Percentiles rank a stretch among this genome's conserved stretches.
Evolutionary conservation across 2,797 vertebrate species (phyloP).

Genomic region (Tadarida brasiliensis): DNA sequence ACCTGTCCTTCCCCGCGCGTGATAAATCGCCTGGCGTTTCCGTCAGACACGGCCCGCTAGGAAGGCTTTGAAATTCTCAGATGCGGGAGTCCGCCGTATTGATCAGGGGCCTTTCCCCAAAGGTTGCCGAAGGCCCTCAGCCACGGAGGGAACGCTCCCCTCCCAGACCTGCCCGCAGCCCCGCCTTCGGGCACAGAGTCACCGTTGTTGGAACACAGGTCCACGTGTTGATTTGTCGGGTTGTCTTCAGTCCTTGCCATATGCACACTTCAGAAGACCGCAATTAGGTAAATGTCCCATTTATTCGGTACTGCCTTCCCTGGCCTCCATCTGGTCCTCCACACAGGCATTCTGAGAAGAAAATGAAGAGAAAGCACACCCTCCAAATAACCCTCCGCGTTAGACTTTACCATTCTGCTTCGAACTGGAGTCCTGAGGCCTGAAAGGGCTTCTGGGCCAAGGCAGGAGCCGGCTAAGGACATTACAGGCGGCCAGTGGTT

Average conservation of each 20-base stretch:
- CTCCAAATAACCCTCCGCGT: background rate
- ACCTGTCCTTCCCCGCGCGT: constrained; percentile 73
- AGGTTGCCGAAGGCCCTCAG: constrained; percentile 71
- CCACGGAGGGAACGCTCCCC: background rate
- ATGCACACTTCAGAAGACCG: background rate
- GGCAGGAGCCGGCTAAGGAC: background rate
- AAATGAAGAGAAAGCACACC: background rate
- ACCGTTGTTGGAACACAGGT: background rate
- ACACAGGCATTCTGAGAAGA: background rate
- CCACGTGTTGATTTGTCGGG: background rate
- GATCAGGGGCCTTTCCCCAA: constrained; percentile 85
- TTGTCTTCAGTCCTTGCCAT: background rate
- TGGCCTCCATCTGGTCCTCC: background rate
- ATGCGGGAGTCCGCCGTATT: constrained; percentile 83
- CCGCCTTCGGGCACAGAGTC: background rate
- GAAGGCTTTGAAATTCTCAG: constrained; percentile 83
- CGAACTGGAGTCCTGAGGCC: background rate
- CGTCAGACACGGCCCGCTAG: constrained; percentile 75
- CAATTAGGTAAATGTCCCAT: background rate
- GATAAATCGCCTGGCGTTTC: constrained; percentile 88
- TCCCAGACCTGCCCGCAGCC: background rate
- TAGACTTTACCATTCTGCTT: background rate
- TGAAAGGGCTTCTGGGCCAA: background rate
- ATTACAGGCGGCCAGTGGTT: background rate
- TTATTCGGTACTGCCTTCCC: background rate